A percentile compares a stretch with the other conserved stretches of the same genome.
These are phyloP conservation scores for Colostygia pectinataria DNA, from an alignment of 2,888 invertebrate species.

Conservation along the genomic window DNA sequence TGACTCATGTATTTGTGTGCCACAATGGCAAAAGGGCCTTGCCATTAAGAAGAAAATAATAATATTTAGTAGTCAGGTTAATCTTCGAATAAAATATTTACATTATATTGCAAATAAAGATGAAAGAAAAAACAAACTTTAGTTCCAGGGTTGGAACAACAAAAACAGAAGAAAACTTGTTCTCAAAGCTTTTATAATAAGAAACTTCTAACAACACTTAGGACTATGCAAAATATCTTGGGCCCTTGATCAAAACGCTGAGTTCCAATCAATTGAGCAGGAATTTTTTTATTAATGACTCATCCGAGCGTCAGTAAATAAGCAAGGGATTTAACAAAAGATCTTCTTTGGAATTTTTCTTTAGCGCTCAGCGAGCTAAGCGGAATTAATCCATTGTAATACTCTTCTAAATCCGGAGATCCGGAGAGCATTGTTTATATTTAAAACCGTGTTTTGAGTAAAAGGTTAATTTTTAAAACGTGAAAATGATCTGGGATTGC, in stretches of 20 bases:
- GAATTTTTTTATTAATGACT: constrained; percentile 15
- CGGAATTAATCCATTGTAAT: constrained; percentile 26
- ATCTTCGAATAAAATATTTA: no score
- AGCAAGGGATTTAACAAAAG: constrained; percentile 18
- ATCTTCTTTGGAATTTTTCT: constrained; percentile 20
- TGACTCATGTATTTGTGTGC: no score
- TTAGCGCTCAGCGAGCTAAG: constrained; percentile 8
- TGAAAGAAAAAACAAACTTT: no score
- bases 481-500: constrained; percentile 5
- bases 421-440: constrained; percentile 16
- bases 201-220: not conserved
- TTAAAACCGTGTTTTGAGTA: constrained; percentile 16
- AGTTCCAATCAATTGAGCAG: constrained; percentile 19
- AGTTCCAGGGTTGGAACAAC: no score
- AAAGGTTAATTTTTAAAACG: constrained; percentile 16
- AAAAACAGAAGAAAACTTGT: no score
- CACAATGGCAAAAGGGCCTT: no score
- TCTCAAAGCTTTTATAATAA: no score
- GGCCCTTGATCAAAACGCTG: constrained; percentile 2
- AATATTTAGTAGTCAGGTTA: no score
- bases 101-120: no score
- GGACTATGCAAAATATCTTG: not conserved
- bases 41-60: no score
- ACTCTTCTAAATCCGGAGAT: constrained; percentile 22
- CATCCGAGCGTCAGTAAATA: constrained; percentile 11